Evolutionary conservation across 2,113 vertebrate genomes (phyloP).

Genomic region (Tauraco erythrolophus): DNA sequence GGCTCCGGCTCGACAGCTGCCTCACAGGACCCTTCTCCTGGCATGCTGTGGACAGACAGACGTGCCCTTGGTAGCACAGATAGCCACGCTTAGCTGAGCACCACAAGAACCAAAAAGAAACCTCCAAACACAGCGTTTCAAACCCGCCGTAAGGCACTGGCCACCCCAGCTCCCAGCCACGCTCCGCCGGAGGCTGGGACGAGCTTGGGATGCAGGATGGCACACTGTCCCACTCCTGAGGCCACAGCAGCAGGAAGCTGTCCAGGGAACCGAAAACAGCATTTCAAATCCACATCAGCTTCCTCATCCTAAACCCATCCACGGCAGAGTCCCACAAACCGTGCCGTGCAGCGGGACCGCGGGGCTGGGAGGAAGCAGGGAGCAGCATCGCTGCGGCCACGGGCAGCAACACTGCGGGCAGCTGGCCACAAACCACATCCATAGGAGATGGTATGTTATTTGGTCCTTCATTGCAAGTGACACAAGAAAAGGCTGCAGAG

Average conservation of each 20-base stretch:
- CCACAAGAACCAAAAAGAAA: neutral
- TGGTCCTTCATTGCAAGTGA: neutral
- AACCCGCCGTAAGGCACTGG: neutral
- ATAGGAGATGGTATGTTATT: neutral
- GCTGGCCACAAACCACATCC: neutral
- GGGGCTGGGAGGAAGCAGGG: neutral
- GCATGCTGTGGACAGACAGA: neutral
- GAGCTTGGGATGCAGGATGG: neutral
- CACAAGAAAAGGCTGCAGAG: neutral
- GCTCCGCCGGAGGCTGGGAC: neutral
- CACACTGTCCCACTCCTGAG: neutral
- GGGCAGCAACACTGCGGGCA: neutral
- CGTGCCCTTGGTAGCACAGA: neutral
- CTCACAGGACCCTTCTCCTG: neutral
- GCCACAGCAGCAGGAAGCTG: neutral
- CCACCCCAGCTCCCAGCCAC: rapidly evolving
- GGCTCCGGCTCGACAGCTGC: neutral
- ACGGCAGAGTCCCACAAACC: neutral
- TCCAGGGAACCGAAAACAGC: neutral
- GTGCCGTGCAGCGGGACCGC: rapidly evolving
- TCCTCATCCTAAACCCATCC: rapidly evolving
- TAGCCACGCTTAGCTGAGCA: neutral
- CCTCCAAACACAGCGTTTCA: neutral
- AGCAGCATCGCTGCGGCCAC: neutral
- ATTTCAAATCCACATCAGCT: neutral